These are phyloP conservation scores for Sturnira hondurensis DNA, from an alignment of 2,113 vertebrate genomes.

Conservation along the genomic window DNA sequence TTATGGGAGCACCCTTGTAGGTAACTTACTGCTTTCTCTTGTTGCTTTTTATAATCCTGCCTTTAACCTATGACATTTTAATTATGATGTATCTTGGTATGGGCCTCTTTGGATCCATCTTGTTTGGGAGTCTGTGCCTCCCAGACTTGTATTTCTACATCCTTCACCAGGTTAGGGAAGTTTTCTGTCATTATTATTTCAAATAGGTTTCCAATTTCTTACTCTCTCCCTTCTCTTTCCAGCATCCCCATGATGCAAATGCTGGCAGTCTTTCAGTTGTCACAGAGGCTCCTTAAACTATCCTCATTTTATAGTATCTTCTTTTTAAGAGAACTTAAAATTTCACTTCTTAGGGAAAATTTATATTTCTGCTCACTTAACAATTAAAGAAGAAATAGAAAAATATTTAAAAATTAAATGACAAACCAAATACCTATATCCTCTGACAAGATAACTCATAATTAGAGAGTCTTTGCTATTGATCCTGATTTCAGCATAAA, in stretches of 20 bases:
- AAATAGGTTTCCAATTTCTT: too few species aligned
- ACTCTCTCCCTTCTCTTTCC: too few species aligned
- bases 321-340: background rate
- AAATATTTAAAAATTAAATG: background rate
- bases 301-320: background rate
- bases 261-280: too few species aligned
- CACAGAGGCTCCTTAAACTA: too few species aligned
- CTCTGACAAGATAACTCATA: background rate
- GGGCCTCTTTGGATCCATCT: background rate
- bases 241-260: too few species aligned
- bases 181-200: background rate
- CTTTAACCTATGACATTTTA: background rate
- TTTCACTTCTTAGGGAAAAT: background rate
- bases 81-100: background rate
- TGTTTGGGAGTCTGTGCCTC: background rate
- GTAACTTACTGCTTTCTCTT: background rate
- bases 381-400: background rate
- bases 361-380: background rate
- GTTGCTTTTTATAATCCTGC: background rate
- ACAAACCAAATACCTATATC: background rate
- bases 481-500: background rate
- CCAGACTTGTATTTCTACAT: background rate
- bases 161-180: background rate
- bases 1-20: background rate
- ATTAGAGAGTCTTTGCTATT: background rate